These are phyloP conservation scores for Tetramorium parvispinum DNA, from an alignment of 1,140 invertebrate genomes.

Conservation along the genomic window DNA sequence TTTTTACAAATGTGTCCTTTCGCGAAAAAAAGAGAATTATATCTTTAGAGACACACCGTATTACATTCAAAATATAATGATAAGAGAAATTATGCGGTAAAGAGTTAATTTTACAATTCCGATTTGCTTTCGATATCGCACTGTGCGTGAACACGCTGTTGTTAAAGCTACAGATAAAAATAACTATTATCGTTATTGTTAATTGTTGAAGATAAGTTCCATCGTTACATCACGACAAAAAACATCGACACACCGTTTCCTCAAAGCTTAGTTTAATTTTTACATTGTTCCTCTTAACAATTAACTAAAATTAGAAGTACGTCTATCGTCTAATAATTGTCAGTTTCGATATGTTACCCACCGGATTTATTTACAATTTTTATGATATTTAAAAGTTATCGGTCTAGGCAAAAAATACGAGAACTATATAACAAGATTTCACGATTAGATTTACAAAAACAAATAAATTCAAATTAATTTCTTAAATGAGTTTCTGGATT, in stretches of 20 bases:
- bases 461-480: not conserved
- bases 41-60: not conserved
- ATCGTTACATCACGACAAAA: slow-evolving; percentile 46
- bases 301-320: slow-evolving; percentile 30
- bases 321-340: slow-evolving; percentile 48
- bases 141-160: not conserved
- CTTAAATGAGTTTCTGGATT: not conserved
- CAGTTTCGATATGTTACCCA: slow-evolving; percentile 50
- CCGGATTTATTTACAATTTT: slow-evolving; percentile 45
- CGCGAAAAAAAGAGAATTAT: not conserved
- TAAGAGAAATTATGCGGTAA: slow-evolving; percentile 39
- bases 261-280: slow-evolving; percentile 32
- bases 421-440: not conserved
- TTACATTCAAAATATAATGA: slow-evolving; percentile 12
- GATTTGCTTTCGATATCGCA: not conserved
- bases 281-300: not conserved
- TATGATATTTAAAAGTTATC: slow-evolving; percentile 7
- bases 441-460: not conserved
- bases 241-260: slow-evolving; percentile 21
- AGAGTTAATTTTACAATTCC: slow-evolving; percentile 39
- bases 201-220: slow-evolving; percentile 18
- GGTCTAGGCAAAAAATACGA: not conserved
- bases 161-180: slow-evolving; percentile 53
- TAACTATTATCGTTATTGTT: slow-evolving; percentile 14
- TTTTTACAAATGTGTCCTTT: not conserved